Base-by-base conservation (phyloP, 1,140 invertebrate genomes). In the Brachionus koreanus region DNA sequence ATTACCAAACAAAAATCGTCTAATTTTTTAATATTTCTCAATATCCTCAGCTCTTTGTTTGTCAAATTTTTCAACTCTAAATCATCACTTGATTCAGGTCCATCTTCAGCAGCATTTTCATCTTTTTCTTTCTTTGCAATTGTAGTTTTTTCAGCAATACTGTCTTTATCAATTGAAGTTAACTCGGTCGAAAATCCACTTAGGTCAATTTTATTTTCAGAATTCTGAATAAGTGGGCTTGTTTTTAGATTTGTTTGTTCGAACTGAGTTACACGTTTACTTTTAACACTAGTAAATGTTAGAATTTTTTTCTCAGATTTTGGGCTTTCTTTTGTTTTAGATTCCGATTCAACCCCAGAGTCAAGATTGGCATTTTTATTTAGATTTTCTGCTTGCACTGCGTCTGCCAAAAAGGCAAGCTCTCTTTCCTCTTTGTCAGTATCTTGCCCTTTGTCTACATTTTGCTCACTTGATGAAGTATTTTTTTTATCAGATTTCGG, bases 21-120 rank as follows among this genome's bases (percentile, higher is more conserved):
- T 7, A 74, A 39, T 74, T 74, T 74, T 74, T 74, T 43, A 29
- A 74, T 74, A 23, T 46, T 43, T 46, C 43, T 10, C 10, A 74
- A 16, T 25, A 12, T 46, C 33, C 13, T 49, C 23, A 25, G n/a
- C 10, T 74, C 69, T 46, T 74, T 19, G 3, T 46, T n/a, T 3
- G 69, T 5, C n/a, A 74, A 46, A 13, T 74, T 13, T 29, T 43
- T 46, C 12, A 74, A 25, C 12, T 74, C 42, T 13, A 1, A 9
- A 3, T 72, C 39, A 72, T 16, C 35, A 67, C 7, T 67, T 10
- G 49, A 19, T n/a, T 10, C 33, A 33, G 25, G 3, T 5, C 5
- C 43, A 49, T 16, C 5, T 67, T 35, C 33, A 33, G 0, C 0
- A 63, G 23, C 25, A 29, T 9, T 35, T 67, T 67, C n/a, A 35